Evolutionary conservation across 1,140 invertebrate genomes (phyloP).

Genomic region (Papilio xuthus): DNA sequence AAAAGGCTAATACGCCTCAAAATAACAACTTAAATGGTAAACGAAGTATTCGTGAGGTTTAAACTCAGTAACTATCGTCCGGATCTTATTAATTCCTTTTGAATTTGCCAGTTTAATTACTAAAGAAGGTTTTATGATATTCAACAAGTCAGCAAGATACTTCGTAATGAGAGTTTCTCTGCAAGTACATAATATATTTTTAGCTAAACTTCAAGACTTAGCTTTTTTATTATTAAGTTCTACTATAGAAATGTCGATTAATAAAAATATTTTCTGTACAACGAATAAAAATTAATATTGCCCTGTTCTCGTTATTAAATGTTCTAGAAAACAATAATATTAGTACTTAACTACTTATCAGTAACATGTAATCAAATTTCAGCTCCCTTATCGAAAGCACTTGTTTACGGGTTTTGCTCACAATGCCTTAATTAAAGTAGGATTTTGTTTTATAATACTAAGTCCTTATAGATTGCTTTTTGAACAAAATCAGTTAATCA

Average conservation of each 20-base stretch:
- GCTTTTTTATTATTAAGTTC: too few relatives aligned
- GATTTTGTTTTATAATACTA: too few relatives aligned
- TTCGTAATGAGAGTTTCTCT: too few relatives aligned
- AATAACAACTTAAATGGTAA: background rate
- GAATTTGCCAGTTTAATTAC: background rate
- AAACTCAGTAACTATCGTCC: background rate
- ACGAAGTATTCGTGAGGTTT: background rate
- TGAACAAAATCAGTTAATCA: too few relatives aligned
- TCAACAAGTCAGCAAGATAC: too few relatives aligned
- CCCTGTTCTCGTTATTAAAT: background rate
- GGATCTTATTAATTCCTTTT: background rate
- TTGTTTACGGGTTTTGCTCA: background rate
- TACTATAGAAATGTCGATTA: too few relatives aligned
- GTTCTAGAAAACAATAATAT: background rate
- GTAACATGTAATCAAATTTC: background rate
- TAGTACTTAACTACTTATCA: background rate
- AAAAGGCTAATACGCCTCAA: too few relatives aligned
- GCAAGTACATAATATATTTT: too few relatives aligned
- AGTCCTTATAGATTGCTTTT: too few relatives aligned
- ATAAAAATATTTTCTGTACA: background rate
- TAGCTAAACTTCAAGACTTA: too few relatives aligned
- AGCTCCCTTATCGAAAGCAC: conserved; percentile 5
- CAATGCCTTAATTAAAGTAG: background rate
- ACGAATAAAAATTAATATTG: background rate
- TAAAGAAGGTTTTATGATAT: background rate